Percentiles rank a stretch among this genome's conserved stretches.
These are phyloP conservation scores for Scaptodrosophila latifasciaeformis DNA, from an alignment of 2,888 invertebrate genomes.

Conservation along the genomic window DNA sequence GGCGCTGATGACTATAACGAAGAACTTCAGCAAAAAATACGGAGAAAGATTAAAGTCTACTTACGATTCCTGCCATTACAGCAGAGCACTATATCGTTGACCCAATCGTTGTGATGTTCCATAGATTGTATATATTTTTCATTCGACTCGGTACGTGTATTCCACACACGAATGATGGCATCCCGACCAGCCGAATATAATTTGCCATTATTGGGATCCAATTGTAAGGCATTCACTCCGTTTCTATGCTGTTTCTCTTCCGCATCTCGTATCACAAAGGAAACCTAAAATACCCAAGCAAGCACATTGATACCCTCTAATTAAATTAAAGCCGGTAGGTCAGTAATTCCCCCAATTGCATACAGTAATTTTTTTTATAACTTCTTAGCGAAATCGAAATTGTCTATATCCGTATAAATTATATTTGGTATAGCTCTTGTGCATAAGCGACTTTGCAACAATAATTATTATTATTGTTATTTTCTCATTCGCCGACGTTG, in stretches of 20 bases:
- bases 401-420: too few species aligned
- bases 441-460: neutral
- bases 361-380: neutral
- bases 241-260: slow-evolving; percentile 95
- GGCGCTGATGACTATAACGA: slow-evolving; percentile 91
- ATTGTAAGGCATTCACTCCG: slow-evolving; percentile 96
- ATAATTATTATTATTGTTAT: neutral
- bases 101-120: slow-evolving; percentile 99
- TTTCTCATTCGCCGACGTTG: neutral
- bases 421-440: too few species aligned
- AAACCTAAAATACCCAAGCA: slow-evolving; percentile 87
- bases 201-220: slow-evolving; percentile 89
- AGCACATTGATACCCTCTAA: too few species aligned
- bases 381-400: neutral
- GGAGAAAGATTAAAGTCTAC: slow-evolving; percentile 13
- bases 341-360: neutral
- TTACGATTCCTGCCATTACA: slow-evolving; percentile 95
- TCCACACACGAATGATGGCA: slow-evolving; percentile 96
- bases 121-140: slow-evolving; percentile 94
- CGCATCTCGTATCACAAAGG: slow-evolving; percentile 98
- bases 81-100: slow-evolving; percentile 98
- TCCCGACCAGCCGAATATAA: slow-evolving; percentile 95
- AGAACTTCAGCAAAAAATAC: neutral
- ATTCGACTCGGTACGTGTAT: slow-evolving; percentile 79
- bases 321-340: slow-evolving; percentile 21